Percentiles rank a stretch among this genome's conserved stretches.
phyloP scores from a whole-genome alignment of 2,888 invertebrate species.

The Tridacna crocea region DNA sequence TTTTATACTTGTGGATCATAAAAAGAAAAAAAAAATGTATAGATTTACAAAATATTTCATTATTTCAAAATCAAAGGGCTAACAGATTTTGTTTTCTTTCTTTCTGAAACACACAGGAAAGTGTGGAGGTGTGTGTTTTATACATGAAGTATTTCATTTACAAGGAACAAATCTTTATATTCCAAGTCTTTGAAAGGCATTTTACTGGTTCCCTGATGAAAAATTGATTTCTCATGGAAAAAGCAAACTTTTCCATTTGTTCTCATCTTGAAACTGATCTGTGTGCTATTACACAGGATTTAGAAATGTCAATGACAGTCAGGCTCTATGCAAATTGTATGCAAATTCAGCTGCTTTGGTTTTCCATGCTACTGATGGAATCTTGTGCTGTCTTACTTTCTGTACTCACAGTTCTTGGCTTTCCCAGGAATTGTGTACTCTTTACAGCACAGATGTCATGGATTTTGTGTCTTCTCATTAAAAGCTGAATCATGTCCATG shows the following conservation, averaged over 20 bases:
- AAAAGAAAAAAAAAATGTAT: too few relatives aligned
- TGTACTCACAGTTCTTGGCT: not conserved
- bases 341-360: constrained; percentile 52
- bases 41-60: too few relatives aligned
- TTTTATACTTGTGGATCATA: too few relatives aligned
- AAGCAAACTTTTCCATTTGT: constrained; percentile 22
- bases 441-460: too few relatives aligned
- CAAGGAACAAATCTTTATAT: too few relatives aligned
- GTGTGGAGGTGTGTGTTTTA: too few relatives aligned
- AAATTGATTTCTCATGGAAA: constrained; percentile 32
- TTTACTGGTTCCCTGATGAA: constrained; percentile 19
- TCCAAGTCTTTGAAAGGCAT: not conserved
- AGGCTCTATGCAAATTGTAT: constrained; percentile 52
- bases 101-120: too few relatives aligned
- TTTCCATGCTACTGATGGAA: constrained; percentile 47
- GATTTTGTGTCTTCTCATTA: too few relatives aligned
- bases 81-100: too few relatives aligned
- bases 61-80: too few relatives aligned
- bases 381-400: constrained; percentile 8
- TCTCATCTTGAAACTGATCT: constrained; percentile 38
- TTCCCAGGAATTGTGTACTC: not conserved
- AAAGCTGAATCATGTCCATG: too few relatives aligned
- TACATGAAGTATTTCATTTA: too few relatives aligned
- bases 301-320: constrained; percentile 40
- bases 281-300: constrained; percentile 46